These are phyloP conservation scores for Candidula unifasciata DNA, from an alignment of 2,888 invertebrate species.

Conservation along the genomic window DNA sequence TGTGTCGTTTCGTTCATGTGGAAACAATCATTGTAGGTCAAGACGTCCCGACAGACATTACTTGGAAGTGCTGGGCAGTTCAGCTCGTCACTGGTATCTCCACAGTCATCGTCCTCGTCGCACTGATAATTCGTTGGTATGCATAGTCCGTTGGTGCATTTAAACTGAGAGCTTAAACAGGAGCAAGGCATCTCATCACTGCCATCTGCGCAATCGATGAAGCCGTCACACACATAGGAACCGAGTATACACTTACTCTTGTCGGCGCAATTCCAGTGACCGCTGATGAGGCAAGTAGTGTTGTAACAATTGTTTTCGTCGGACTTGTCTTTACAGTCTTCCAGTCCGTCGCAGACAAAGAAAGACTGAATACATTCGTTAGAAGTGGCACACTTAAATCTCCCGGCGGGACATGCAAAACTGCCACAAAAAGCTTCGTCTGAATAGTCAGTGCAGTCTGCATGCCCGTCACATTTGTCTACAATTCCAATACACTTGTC, in stretches of 20 bases:
- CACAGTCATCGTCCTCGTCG: constrained; percentile 34
- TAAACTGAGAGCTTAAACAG: background rate
- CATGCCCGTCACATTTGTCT: constrained; percentile 31
- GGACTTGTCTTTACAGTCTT: constrained; percentile 18
- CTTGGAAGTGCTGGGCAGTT: constrained; percentile 3
- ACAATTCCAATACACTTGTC: constrained; percentile 28
- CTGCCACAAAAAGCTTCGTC: constrained; percentile 21
- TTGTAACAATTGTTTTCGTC: constrained; percentile 21
- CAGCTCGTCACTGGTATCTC: constrained; percentile 17
- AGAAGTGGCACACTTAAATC: constrained; percentile 1
- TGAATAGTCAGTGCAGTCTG: constrained; percentile 25
- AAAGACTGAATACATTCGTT: background rate
- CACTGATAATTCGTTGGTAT: constrained; percentile 14
- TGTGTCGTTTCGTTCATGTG: constrained; percentile 33
- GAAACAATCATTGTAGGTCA: constrained; percentile 25
- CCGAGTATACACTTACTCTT: background rate
- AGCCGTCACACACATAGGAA: background rate
- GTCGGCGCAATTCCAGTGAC: constrained; percentile 10
- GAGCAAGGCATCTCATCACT: constrained; percentile 19
- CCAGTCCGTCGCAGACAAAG: background rate
- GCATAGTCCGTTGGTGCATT: constrained; percentile 13
- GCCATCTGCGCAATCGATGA: constrained; percentile 17
- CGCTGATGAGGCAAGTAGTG: background rate
- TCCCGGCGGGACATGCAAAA: background rate
- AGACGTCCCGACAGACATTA: background rate